phyloP scores from a whole-genome alignment of 2,888 invertebrate genomes.

The Noctua comes region DNA sequence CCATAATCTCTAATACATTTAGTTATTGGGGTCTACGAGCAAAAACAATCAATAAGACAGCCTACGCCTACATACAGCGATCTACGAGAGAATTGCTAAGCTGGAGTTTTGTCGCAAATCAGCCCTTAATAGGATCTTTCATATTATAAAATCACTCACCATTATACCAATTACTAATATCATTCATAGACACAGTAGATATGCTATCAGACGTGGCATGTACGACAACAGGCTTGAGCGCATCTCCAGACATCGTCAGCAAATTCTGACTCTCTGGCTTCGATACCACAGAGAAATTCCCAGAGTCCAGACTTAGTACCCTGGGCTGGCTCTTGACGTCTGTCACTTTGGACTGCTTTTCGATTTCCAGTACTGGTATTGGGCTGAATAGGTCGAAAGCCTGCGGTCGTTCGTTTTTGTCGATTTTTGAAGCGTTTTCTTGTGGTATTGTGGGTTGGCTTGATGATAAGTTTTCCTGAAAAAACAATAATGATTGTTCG shows the following conservation, averaged over 20 bases:
- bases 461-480: slow-evolving; percentile 81
- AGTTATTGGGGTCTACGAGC: not conserved
- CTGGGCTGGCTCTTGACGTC: slow-evolving; percentile 81
- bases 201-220: slow-evolving; percentile 85
- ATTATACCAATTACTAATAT: slow-evolving; percentile 93
- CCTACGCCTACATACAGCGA: not conserved
- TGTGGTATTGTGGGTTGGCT: slow-evolving; percentile 63
- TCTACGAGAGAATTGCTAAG: not conserved
- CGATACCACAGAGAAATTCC: slow-evolving; percentile 84
- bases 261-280: slow-evolving; percentile 81
- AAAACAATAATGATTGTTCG: slow-evolving; percentile 42
- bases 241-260: slow-evolving; percentile 82
- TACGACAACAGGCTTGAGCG: slow-evolving; percentile 79
- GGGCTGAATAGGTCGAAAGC: slow-evolving; percentile 90
- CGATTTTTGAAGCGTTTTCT: slow-evolving; percentile 66
- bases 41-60: not conserved
- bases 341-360: slow-evolving; percentile 82
- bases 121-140: not conserved
- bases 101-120: not conserved
- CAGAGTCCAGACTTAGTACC: slow-evolving; percentile 84
- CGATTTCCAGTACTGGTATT: slow-evolving; percentile 81
- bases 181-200: slow-evolving; percentile 90
- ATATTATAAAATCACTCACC: slow-evolving; percentile 71
- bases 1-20: not conserved
- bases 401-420: slow-evolving; percentile 79